phyloP scores from a whole-genome alignment of 2,888 invertebrate species.

The Acrocyrtus sp. region DNA sequence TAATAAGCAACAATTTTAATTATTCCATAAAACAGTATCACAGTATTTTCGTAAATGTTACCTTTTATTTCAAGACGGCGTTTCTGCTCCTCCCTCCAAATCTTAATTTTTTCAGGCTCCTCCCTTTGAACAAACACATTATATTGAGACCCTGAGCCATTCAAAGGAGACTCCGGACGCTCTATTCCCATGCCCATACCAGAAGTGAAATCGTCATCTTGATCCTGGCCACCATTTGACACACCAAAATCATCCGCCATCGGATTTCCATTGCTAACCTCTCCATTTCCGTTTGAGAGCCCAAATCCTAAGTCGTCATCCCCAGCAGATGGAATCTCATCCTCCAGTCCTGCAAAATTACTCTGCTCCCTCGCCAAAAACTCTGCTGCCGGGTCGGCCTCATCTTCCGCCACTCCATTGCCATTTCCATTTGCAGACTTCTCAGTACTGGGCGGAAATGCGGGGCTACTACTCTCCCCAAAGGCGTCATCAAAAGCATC shows the following conservation, averaged over 20 bases:
- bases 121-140: constrained; percentile 70
- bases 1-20: too few relatives aligned
- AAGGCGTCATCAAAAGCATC: constrained; percentile 45
- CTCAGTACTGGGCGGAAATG: neutral
- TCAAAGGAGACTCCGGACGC: neutral
- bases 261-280: constrained; percentile 26
- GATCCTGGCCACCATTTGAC: neutral
- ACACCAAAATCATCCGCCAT: neutral
- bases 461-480: constrained; percentile 28
- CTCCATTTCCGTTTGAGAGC: constrained; percentile 14
- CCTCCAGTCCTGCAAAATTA: constrained; percentile 92
- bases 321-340: constrained; percentile 69
- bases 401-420: constrained; percentile 69
- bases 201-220: constrained; percentile 7
- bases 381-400: constrained; percentile 96
- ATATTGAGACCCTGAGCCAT: neutral
- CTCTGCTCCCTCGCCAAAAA: constrained; percentile 96
- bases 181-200: neutral
- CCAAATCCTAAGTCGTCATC: neutral
- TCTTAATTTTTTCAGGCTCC: constrained; percentile 94
- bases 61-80: constrained; percentile 88
- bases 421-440: constrained; percentile 20
- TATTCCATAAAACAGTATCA: too few relatives aligned
- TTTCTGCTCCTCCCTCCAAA: constrained; percentile 97
- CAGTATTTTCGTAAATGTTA: too few relatives aligned